A percentile compares a stretch with the other conserved stretches of the same genome.
Evolutionary conservation across 2,888 invertebrate species (phyloP).

Genomic region (Heteromyza rotundicornis): DNA sequence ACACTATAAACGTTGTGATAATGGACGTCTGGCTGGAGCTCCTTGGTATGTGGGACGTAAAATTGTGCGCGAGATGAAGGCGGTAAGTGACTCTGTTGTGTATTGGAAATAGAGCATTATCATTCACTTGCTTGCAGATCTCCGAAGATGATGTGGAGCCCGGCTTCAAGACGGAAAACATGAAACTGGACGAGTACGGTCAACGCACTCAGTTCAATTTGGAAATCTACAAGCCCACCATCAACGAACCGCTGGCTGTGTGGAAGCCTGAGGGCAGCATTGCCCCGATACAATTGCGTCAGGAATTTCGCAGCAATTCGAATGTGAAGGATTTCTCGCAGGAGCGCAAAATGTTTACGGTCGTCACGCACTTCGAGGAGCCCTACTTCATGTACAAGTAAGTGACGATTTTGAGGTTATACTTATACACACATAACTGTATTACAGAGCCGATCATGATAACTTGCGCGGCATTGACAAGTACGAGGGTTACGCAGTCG

Average conservation of each 20-base stretch:
- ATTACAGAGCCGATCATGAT: slow-evolving; percentile 65
- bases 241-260: slow-evolving; percentile 61
- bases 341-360: slow-evolving; percentile 69
- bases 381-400: slow-evolving; percentile 72
- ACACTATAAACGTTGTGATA: slow-evolving; percentile 45
- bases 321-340: slow-evolving; percentile 66
- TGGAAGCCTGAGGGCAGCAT: slow-evolving; percentile 57
- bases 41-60: slow-evolving; percentile 68
- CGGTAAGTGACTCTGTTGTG: slow-evolving; percentile 65
- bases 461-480: slow-evolving; percentile 66
- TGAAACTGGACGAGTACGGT: slow-evolving; percentile 65
- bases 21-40: slow-evolving; percentile 8
- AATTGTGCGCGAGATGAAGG: slow-evolving; percentile 71
- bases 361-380: slow-evolving; percentile 77
- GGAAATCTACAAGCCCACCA: slow-evolving; percentile 64
- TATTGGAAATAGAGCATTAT: neutral
- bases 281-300: slow-evolving; percentile 31
- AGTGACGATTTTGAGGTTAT: slow-evolving; percentile 58
- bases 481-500: slow-evolving; percentile 89
- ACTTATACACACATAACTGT: too few species aligned
- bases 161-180: slow-evolving; percentile 69
- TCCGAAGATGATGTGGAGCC: slow-evolving; percentile 68
- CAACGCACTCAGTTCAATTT: slow-evolving; percentile 65
- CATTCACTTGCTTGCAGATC: slow-evolving; percentile 63
- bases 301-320: slow-evolving; percentile 32